phyloP scores from a whole-genome alignment of 1,140 invertebrate genomes.

The Drosophila lacteicornis region DNA sequence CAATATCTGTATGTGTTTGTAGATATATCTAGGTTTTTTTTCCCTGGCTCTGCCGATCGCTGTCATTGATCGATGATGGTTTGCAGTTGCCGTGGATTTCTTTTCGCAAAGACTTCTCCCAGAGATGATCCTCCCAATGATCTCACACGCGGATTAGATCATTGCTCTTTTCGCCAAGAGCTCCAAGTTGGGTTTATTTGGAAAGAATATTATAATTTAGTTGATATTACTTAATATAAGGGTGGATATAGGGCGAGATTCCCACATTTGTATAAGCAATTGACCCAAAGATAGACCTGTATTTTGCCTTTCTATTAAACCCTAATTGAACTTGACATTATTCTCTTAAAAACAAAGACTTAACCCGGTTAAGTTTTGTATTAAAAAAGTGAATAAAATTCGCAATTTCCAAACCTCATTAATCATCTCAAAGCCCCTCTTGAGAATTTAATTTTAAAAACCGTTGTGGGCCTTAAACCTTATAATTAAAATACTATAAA shows the following conservation, averaged over 20 bases:
- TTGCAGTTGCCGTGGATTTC: constrained; percentile 16
- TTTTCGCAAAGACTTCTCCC: constrained; percentile 14
- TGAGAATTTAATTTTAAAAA: not conserved
- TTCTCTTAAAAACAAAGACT: not conserved
- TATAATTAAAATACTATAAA: constrained; percentile 30
- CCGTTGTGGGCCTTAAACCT: constrained; percentile 12
- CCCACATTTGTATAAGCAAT: too few relatives aligned
- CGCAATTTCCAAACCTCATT: not conserved
- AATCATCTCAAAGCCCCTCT: constrained; percentile 9
- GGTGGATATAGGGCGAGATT: too few relatives aligned
- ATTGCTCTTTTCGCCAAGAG: not conserved
- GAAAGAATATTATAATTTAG: too few relatives aligned
- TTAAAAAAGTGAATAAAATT: not conserved
- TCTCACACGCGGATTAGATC: constrained; percentile 7
- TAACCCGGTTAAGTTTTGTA: not conserved
- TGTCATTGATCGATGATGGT: constrained; percentile 49
- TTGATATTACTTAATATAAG: too few relatives aligned
- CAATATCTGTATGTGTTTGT: constrained; percentile 1
- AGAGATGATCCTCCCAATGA: constrained; percentile 18
- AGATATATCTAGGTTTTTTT: not conserved
- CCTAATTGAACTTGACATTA: too few relatives aligned
- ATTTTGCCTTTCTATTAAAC: too few relatives aligned
- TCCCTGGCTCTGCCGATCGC: not conserved
- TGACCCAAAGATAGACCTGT: too few relatives aligned
- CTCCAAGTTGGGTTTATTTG: not conserved